Evolutionary conservation across 2,888 invertebrate genomes (phyloP), one percentile per base, ranked within the genome.

Genomic region (Sepiola atlantica): DNA sequence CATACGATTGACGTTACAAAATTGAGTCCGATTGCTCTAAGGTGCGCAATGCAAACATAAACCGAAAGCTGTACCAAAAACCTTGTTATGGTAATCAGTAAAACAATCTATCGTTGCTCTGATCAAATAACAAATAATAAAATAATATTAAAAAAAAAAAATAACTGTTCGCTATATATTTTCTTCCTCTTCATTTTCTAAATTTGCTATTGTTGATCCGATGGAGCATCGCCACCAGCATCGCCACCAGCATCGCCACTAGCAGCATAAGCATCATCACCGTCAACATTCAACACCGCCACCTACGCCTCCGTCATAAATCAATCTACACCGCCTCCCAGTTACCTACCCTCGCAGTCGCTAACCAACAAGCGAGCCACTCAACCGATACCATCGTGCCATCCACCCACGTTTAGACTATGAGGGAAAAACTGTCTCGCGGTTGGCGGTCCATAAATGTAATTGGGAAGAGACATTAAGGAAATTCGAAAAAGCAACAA

Each of bases 371-470:
- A 77, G 16, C 77, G 4, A 77, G 32, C 77, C n/a, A 77, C 16
- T 32, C n/a, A 77, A 10, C 77, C 77, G 32, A 16, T 32, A 45
- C n/a, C 77, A 28, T 24, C 77, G n/a, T 32, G 32, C 0, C 77
- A 28, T n/a, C 77, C 77, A 8, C 77, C n/a, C 0, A 16, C n/a
- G 77, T 77, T 77, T 77, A 77, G 77, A 16, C 77, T n/a, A 77
- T n/a, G 32, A 18, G 77, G 32, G n/a, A n/a, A n/a, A 77, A 77
- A 77, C 77, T 77, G 77, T 77, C 77, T 77, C 77, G 77, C 32
- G 77, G 77, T 77, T 77, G 77, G 32, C 32, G 77, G n/a, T 77
- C 77, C 77, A n/a, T 77, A n/a, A 77, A n/a, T 77, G 77, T 77
- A 77, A 77, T 77, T 77, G 77, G n/a, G 77, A 77, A 21, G 14